Evolutionary conservation across 1,140 invertebrate species (phyloP).

Genomic region (Bicyclus anynana): DNA sequence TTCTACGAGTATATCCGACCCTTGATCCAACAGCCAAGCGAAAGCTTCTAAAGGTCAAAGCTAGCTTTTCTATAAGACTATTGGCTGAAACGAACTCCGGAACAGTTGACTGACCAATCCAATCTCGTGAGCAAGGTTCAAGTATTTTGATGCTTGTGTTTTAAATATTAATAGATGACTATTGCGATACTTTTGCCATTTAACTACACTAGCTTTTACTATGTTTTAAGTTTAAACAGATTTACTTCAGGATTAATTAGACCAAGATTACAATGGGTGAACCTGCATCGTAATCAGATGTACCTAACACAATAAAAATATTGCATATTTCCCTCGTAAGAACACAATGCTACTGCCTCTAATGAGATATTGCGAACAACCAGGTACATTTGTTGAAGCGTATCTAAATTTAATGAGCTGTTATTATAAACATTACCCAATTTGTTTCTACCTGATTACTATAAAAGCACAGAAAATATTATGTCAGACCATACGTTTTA

Average conservation of each 20-base stretch:
- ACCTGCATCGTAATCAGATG: conserved; percentile 13
- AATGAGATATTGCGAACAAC: conserved; percentile 19
- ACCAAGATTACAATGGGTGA: neutral
- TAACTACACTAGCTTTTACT: too few species aligned
- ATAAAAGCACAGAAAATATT: neutral
- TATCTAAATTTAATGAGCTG: conserved; percentile 20
- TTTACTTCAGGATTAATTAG: neutral
- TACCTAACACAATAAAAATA: conserved; percentile 23
- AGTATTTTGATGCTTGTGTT: too few species aligned
- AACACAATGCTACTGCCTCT: conserved; percentile 14
- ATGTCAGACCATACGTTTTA: neutral
- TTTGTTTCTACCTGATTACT: conserved; percentile 1
- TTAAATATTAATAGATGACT: too few species aligned
- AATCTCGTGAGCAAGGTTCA: too few species aligned
- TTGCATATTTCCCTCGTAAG: conserved; percentile 19
- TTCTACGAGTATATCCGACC: too few species aligned
- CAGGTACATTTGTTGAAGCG: conserved; percentile 15
- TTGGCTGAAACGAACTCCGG: too few species aligned
- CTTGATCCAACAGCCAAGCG: too few species aligned
- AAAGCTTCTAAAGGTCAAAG: too few species aligned
- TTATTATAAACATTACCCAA: conserved; percentile 18
- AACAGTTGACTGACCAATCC: too few species aligned
- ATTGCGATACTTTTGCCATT: too few species aligned
- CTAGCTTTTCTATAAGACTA: too few species aligned
- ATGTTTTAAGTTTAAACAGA: neutral